These are phyloP conservation scores for Tenualosa thibaudeaui DNA, from an alignment of 2,797 vertebrate species.

Conservation along the genomic window DNA sequence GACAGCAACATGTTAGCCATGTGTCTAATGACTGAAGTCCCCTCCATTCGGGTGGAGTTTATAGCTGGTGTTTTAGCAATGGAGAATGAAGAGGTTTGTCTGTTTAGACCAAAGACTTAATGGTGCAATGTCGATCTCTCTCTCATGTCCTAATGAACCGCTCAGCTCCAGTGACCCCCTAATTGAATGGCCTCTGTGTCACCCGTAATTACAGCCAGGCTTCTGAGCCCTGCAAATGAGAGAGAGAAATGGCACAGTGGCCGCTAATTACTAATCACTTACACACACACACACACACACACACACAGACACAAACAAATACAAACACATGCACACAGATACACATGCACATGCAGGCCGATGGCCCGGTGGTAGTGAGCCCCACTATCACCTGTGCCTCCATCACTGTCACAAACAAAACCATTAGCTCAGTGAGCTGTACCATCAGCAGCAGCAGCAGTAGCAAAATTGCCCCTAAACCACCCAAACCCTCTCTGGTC, in stretches of 20 bases:
- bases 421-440: conserved; percentile 33
- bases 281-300: background rate
- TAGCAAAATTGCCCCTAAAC: background rate
- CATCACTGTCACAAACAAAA: background rate
- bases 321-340: background rate
- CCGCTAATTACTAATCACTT: background rate
- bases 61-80: background rate
- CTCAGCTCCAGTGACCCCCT: conserved; percentile 29
- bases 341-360: conserved; percentile 29
- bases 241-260: conserved; percentile 5
- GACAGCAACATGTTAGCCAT: conserved; percentile 11
- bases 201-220: conserved; percentile 33
- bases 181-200: conserved; percentile 38
- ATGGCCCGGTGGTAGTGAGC: background rate
- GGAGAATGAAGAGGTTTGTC: background rate
- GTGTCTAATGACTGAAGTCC: background rate
- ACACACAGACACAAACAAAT: background rate
- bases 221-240: conserved; percentile 42
- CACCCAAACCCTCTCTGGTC: conserved; percentile 47
- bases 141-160: conserved; percentile 40
- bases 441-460: conserved; percentile 32
- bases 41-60: background rate
- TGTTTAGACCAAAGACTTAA: background rate
- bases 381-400: background rate
- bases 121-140: background rate